Evolutionary conservation across 2,888 invertebrate genomes (phyloP), one percentile per base, ranked within the genome.

Genomic region (Lomographa bimaculata): DNA sequence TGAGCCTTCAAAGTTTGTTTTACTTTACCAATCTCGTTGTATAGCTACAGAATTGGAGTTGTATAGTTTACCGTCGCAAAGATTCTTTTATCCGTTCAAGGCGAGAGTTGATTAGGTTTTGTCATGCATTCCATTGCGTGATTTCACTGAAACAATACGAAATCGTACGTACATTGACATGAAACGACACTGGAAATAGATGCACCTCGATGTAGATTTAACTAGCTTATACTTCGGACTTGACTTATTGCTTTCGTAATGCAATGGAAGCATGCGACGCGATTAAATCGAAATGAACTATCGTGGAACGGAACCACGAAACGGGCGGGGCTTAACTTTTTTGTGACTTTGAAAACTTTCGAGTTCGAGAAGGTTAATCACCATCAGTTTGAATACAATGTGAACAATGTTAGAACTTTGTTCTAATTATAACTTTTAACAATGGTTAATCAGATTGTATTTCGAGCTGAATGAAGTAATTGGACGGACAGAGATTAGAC

Each of bases 1-100:
- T 97, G 79, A 91, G 91, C 17, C 33, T 42, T 35, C 18, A 30
- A 38, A 50, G 34, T 41, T 29, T 32, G 20, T 42, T 42, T 12
- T 40, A 27, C 33, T 45, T 48, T 45, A 38, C 40, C 44, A 44
- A 50, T 52, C 41, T 46, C 20, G 27, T 27, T 20, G 16, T 46
- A 40, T 34, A 42, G 38, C 30, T 16, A 16, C 35, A 8, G 35
- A 17, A 29, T 44, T 34, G 28, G 19, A 34, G 28, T 48, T 43
- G 21, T 42, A 38, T 38, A 32, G 43, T 38, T 35, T 34, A 14
- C 14, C 33, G 17, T 26, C 44, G 26, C 33, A 16, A 12, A 34
- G 16, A 9, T 37, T 46, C 36, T 19, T 37, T 41, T 40, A 35
- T 34, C 29, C 28, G 28, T 42, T 37, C 42, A 46, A 43, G 37